Conservation (phyloP, 2,797 vertebrate species). For the Otolemur crassicaudatus region DNA sequence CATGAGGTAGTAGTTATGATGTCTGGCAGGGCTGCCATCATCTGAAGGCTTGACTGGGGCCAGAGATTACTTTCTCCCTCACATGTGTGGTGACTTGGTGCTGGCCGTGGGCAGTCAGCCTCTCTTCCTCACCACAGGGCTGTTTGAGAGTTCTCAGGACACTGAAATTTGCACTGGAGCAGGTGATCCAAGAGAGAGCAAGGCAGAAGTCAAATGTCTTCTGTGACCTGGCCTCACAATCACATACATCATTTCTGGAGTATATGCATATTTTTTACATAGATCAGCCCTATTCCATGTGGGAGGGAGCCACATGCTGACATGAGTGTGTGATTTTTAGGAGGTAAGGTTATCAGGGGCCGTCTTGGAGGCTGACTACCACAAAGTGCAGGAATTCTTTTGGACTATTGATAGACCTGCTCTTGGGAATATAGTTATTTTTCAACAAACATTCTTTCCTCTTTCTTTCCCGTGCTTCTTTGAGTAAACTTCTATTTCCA, state of each 20-base stretch:
- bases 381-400: background rate
- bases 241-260: background rate
- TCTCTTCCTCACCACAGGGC: background rate
- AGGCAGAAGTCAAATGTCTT: background rate
- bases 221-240: background rate
- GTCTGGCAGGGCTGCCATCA: background rate
- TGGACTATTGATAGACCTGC: background rate
- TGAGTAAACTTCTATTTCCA: background rate
- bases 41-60: background rate
- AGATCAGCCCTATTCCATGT: background rate
- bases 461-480: background rate
- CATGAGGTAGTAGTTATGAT: background rate
- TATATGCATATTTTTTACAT: background rate
- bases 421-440: background rate
- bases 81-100: background rate
- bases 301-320: background rate
- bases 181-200: background rate
- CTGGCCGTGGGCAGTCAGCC: background rate
- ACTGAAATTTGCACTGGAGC: background rate
- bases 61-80: background rate
- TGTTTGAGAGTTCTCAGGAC: background rate
- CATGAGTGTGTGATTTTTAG: background rate
- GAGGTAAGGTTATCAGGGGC: background rate
- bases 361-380: background rate
- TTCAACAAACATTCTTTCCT: background rate